These are phyloP conservation scores for Drosophila equinoxialis DNA, from an alignment of 1,140 invertebrate genomes.

Conservation along the genomic window DNA sequence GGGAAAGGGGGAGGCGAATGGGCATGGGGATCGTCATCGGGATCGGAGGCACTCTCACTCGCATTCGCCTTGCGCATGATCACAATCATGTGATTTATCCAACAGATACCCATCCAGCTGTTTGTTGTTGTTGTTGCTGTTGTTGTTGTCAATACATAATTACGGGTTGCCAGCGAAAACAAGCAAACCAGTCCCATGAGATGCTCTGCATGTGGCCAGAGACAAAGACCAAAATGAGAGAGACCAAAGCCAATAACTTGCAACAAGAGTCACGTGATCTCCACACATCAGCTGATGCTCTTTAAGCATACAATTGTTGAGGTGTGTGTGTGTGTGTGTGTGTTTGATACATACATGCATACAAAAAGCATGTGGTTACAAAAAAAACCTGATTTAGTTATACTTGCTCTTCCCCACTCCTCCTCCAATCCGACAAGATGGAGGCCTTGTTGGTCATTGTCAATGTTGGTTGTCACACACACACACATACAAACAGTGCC, in stretches of 20 bases:
- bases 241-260: slow-evolving; percentile 36
- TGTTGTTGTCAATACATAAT: slow-evolving; percentile 4
- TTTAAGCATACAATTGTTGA: background rate
- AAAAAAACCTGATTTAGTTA: too few species aligned
- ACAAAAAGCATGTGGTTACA: too few species aligned
- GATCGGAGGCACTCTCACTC: slow-evolving; percentile 1
- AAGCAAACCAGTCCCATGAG: slow-evolving; percentile 7
- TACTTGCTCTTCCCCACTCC: background rate
- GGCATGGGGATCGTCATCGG: background rate
- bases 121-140: slow-evolving; percentile 7
- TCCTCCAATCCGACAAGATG: background rate
- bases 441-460: slow-evolving; percentile 19
- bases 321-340: background rate
- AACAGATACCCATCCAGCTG: slow-evolving; percentile 21
- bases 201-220: slow-evolving; percentile 17
- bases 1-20: too few species aligned
- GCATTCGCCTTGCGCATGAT: slow-evolving; percentile 60
- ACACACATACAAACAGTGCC: background rate
- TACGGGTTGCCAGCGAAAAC: background rate
- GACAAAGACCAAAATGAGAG: slow-evolving; percentile 2
- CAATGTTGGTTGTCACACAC: slow-evolving; percentile 23
- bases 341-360: background rate
- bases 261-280: slow-evolving; percentile 69
- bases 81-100: slow-evolving; percentile 71
- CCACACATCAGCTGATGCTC: slow-evolving; percentile 41